Evolutionary conservation across 2,113 vertebrate genomes (phyloP).

Genomic region (Caracal caracal): DNA sequence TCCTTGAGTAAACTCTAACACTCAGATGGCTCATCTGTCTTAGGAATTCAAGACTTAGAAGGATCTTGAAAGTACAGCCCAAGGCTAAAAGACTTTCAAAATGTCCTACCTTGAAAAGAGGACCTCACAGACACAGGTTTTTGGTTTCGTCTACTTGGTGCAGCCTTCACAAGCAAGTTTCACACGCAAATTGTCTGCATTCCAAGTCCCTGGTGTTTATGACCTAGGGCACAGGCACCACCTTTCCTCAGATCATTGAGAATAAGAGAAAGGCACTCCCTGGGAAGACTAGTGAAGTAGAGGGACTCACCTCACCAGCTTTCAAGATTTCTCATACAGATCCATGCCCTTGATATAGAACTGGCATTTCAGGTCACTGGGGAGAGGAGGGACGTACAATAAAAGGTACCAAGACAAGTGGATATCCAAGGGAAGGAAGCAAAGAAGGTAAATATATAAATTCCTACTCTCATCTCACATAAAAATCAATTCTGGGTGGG

Average conservation of each 20-base stretch:
- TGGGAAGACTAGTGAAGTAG: not conserved
- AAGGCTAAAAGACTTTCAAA: constrained; percentile 27
- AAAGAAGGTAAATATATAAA: not conserved
- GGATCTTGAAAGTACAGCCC: not conserved
- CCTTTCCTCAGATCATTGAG: not conserved
- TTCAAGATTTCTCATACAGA: not conserved
- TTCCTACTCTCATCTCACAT: not conserved
- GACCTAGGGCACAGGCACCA: not conserved
- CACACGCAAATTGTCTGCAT: not conserved
- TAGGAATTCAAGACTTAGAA: constrained; percentile 54
- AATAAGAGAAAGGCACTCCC: not conserved
- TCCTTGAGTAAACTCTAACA: constrained; percentile 60
- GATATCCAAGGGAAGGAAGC: not conserved
- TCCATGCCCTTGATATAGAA: not conserved
- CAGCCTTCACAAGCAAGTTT: not conserved
- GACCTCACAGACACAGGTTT: not conserved
- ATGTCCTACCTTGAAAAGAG: not conserved
- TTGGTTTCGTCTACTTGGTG: not conserved
- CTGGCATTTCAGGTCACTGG: not conserved
- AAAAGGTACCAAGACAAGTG: not conserved
- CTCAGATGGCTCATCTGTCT: constrained; percentile 30
- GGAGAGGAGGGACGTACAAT: not conserved
- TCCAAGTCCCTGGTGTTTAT: not conserved
- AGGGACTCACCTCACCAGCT: not conserved
- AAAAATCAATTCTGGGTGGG: not conserved